Conservation (phyloP, 35 echinoderm and acorn worm genomes). For the Lytechinus pictus region DNA sequence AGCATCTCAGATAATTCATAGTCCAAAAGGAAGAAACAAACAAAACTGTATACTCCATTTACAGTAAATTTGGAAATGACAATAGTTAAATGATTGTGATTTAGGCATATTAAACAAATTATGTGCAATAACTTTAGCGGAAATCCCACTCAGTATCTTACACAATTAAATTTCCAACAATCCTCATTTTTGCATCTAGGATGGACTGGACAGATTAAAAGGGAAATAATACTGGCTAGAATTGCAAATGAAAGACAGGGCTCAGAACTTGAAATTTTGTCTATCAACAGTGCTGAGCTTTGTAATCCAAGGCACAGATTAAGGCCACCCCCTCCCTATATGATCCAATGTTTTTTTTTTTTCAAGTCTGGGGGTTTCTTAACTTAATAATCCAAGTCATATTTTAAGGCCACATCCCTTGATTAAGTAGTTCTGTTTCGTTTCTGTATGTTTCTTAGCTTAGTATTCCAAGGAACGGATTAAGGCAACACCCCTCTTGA, state of each 20-base stretch:
- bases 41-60: neutral
- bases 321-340: slow-evolving; percentile 91
- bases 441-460: neutral
- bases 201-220: too few species aligned
- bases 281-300: neutral
- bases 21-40: neutral
- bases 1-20: neutral
- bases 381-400: slow-evolving; percentile 91
- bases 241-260: too few species aligned
- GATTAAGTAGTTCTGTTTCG: slow-evolving; percentile 90
- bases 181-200: too few species aligned
- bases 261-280: too few species aligned
- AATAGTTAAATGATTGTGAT: neutral
- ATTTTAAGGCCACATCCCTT: slow-evolving; percentile 95
- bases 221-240: too few species aligned
- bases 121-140: too few species aligned
- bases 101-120: too few species aligned
- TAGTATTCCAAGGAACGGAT: slow-evolving; percentile 99
- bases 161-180: too few species aligned
- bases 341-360: slow-evolving; percentile 95
- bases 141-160: too few species aligned
- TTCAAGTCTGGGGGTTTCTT: neutral
- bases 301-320: slow-evolving; percentile 98
- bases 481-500: slow-evolving; percentile 94
- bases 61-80: neutral